Evolutionary conservation across 2,888 invertebrate genomes (phyloP), one percentile per base, ranked within the genome.

Genomic region (Ariolimax columbianus): DNA sequence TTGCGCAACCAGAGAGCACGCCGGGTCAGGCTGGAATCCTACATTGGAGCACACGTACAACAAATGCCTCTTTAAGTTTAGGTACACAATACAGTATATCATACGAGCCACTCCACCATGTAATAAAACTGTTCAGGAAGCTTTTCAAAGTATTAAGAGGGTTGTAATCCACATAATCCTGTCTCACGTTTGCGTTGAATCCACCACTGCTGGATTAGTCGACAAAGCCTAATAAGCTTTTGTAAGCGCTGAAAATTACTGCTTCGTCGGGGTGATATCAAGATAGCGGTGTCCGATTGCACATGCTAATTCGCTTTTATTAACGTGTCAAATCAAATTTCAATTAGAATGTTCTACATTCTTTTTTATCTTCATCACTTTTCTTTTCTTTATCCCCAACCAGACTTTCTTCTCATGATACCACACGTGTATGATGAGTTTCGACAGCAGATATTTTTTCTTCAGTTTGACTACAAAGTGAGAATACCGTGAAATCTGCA

Each of bases 211-310:
- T 17, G 72, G 81, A 81, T 81, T 81, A 72, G 40, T 55, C n/a
- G 36, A 81, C 81, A 81, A 80, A 51, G 72, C 36, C 51, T 70
- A 70, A 55, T 81, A 81, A 81, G 70, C 81, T 81, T 81, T 81
- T 33, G 43, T 55, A 81, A 81, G 81, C 81, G 51, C 70, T 38
- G 55, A 59, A 70, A 81, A 81, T 81, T 47, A 81, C 68, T 81
- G 63, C 47, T 38, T 81, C 70, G 30, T 11, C 11, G 33, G 19
- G 38, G 47, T 26, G 51, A 38, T 36, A 70, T 36, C 36, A 55
- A 81, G 81, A 51, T 55, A 33, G 47, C 33, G 55, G 72, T 33
- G 40, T 81, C 70, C 47, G 70, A 38, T 47, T 33, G 36, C 81
- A 26, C 7, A 36, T 51, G 72, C 36, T 81, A 51, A 70, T 70